Evolutionary conservation across 2,888 invertebrate genomes (phyloP), one percentile per base, ranked within the genome.

Genomic region (Plebejus argus): DNA sequence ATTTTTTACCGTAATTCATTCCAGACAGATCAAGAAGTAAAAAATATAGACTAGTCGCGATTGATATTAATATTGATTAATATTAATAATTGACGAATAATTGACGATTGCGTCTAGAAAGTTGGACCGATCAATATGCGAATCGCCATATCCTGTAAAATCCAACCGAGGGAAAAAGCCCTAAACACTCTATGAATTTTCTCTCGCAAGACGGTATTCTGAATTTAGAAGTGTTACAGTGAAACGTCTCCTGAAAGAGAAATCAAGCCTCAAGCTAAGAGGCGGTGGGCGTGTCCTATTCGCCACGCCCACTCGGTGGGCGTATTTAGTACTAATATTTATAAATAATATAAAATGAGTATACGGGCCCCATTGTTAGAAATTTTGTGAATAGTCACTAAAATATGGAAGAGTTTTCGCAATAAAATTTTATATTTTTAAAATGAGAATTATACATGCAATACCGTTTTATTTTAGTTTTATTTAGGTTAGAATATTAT

Each of bases 21-120:
- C n/a, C 20, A 8, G 7, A 20, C 10, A 77, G 5, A 18, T 76
- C n/a, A n/a, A 78, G 49, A n/a, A 8, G 53, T 33, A 15, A 23
- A 33, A 28, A 77, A 72, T 78, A 66, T 77, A 83, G 80, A 80
- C 79, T 77, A 80, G 81, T 82, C 81, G 80, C 78, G 79, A 80
- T 82, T 85, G 85, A 86, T 87, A 88, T 87, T 84, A 89, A 93
- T 91, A n/a, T n/a, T n/a, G n/a, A n/a, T n/a, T n/a, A n/a, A n/a
- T n/a, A n/a, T n/a, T n/a, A n/a, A n/a, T n/a, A n/a, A n/a, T n/a
- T n/a, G n/a, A n/a, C n/a, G n/a, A n/a, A n/a, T n/a, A n/a, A n/a
- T n/a, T n/a, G n/a, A n/a, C n/a, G n/a, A n/a, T n/a, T n/a, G n/a
- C 88, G 93, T 93, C 93, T 93, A 91, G 89, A 92, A 93, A 93